A percentile compares a stretch with the other conserved stretches of the same genome.
phyloP scores from a whole-genome alignment of 2,888 invertebrate species.

The Parnassius orleans region DNA sequence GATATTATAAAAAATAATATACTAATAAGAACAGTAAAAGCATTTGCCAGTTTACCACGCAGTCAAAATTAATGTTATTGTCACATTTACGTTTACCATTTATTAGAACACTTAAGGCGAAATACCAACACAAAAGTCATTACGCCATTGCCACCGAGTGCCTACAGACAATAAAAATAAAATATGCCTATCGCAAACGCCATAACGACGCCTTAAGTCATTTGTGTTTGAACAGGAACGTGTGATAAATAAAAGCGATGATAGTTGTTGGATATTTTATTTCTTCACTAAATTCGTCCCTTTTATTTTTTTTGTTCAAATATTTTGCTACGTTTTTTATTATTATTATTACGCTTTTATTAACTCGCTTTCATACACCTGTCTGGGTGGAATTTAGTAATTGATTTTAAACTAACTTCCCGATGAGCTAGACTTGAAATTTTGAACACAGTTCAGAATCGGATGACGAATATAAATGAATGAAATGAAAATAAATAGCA shows the following conservation, averaged over 20 bases:
- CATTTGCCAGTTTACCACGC: slow-evolving; percentile 14
- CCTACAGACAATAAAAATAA: slow-evolving; percentile 54
- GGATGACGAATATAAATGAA: too few species aligned
- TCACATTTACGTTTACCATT: slow-evolving; percentile 37
- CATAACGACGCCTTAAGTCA: slow-evolving; percentile 49
- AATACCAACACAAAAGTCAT: slow-evolving; percentile 46
- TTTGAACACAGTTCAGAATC: too few species aligned
- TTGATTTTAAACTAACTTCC: too few species aligned
- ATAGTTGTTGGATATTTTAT: slow-evolving; percentile 30
- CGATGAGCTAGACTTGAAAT: too few species aligned
- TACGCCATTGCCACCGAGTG: slow-evolving; percentile 46
- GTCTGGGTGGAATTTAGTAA: too few species aligned
- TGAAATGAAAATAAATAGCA: too few species aligned
- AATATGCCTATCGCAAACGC: slow-evolving; percentile 52
- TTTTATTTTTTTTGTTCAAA: slow-evolving; percentile 21
- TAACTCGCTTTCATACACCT: too few species aligned
- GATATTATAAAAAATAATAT: too few species aligned
- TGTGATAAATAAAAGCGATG: slow-evolving; percentile 47
- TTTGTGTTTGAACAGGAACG: slow-evolving; percentile 45
- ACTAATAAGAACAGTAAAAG: slow-evolving; percentile 10
- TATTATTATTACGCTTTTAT: too few species aligned
- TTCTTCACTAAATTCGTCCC: slow-evolving; percentile 9
- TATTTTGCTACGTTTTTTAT: background rate
- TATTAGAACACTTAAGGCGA: slow-evolving; percentile 49
- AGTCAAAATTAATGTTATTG: slow-evolving; percentile 30